phyloP scores from a whole-genome alignment of 2,797 vertebrate genomes.

The Zalophus californianus region DNA sequence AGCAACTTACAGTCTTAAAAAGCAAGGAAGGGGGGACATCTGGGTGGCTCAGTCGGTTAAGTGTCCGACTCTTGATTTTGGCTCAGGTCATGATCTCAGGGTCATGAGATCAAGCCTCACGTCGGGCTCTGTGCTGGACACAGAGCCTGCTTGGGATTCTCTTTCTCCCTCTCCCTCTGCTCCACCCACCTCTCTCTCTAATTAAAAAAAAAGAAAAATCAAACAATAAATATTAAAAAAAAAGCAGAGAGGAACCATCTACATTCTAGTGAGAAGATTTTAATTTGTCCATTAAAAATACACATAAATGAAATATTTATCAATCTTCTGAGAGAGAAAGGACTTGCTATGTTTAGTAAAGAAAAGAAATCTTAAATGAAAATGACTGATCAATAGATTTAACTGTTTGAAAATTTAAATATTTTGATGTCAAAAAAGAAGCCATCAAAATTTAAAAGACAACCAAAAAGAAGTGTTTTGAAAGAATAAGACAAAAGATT shows the following conservation, averaged over 20 bases:
- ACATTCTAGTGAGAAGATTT: neutral
- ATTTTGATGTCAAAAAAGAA: slow-evolving; percentile 35
- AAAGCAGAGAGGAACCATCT: neutral
- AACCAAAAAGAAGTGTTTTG: neutral
- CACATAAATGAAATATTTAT: slow-evolving; percentile 40
- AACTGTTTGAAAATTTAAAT: slow-evolving; percentile 58
- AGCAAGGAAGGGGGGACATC: neutral
- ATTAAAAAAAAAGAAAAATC: neutral
- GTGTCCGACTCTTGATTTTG: neutral
- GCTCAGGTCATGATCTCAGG: neutral
- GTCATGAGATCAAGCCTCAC: neutral
- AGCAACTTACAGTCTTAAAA: neutral
- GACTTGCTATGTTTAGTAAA: slow-evolving; percentile 20
- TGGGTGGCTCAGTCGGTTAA: neutral
- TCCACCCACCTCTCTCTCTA: neutral
- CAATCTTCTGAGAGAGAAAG: neutral
- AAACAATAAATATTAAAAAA: neutral
- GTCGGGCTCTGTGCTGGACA: neutral
- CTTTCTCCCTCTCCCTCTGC: neutral
- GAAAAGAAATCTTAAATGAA: slow-evolving; percentile 45
- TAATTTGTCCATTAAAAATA: neutral
- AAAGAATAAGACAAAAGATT: neutral
- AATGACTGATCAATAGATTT: neutral
- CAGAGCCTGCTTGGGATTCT: neutral
- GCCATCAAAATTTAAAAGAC: neutral